Base-by-base conservation (phyloP, 2,113 vertebrate genomes). In the Baryphthengus martii region DNA sequence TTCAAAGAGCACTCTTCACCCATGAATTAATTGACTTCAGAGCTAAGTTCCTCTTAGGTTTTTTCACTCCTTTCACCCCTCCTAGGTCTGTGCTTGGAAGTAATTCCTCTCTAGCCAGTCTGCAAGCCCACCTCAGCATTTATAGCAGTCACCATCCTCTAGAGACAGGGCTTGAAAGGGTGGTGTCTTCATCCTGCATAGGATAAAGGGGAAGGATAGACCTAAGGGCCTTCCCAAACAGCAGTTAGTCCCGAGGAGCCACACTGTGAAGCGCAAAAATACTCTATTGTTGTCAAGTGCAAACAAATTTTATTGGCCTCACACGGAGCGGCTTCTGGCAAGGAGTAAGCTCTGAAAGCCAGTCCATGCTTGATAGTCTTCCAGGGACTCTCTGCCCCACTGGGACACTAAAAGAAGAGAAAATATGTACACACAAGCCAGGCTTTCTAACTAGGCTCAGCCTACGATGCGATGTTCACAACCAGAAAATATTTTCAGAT, bases 271-370 rank as follows among this genome's bases (percentile, higher is more conserved):
- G 52, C 0, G 3, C 83, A 96, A 82, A 96, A 95, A 84, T 84
- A 95, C 76, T 93, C 79, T 44, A 89, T 93, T 95, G 95, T 94
- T 97, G 94, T 96, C 83, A 92, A 97, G 72, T 93, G 94, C 86
- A 95, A 95, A 89, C 90, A 90, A 92, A 93, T 95, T 93, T 95
- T 92, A 86, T 78, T 95, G 83, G 86, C 89, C 93, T 95, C 94
- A 97, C 89, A 95, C 89, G 86, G 86, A 74, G 94, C 92, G 40
- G 18, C 76, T 96, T 92, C 79, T 97, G 96, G 92, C 95, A 95
- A 90, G 55, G 68, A 95, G 47, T 17, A 75, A 95, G 56, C 52
- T 87, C 93, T 56, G 90, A 95, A 90, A 92, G 89, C 39, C 79
- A 87, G 65, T 87, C 83, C 65, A 61, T 63, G 56, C 83, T 93